Evolutionary conservation across 2,888 invertebrate species (phyloP).

Genomic region (Brenthis hecate): DNA sequence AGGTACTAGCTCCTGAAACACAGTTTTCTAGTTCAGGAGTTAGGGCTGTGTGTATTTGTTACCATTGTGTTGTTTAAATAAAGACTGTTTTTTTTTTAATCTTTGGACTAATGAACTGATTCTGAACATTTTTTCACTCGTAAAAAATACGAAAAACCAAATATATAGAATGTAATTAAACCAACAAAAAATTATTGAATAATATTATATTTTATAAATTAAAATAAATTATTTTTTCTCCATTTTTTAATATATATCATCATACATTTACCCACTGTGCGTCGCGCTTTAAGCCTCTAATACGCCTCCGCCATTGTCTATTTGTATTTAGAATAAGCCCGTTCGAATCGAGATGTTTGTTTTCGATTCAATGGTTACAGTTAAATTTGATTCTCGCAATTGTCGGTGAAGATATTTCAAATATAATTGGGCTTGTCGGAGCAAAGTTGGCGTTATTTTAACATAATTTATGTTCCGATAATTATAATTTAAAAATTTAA

Average conservation of each 20-base stretch:
- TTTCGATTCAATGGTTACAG: constrained; percentile 66
- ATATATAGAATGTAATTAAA: too few relatives aligned
- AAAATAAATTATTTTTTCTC: background rate
- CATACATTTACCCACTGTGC: constrained; percentile 40
- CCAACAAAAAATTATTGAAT: too few relatives aligned
- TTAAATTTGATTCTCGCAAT: constrained; percentile 59
- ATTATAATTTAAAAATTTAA: too few relatives aligned
- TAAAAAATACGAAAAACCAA: too few relatives aligned
- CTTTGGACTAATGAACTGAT: too few relatives aligned
- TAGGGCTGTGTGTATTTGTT: too few relatives aligned
- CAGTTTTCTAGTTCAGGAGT: too few relatives aligned
- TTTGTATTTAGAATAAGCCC: constrained; percentile 73
- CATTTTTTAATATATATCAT: constrained; percentile 2
- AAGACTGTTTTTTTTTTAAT: too few relatives aligned
- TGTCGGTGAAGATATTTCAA: constrained; percentile 47
- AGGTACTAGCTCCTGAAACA: too few relatives aligned
- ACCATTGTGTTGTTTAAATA: too few relatives aligned
- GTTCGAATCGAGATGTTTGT: constrained; percentile 73
- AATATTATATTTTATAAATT: background rate
- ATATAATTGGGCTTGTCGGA: constrained; percentile 17
- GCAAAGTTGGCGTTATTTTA: background rate
- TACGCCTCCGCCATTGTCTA: constrained; percentile 66
- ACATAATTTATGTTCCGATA: too few relatives aligned
- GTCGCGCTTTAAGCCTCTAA: constrained; percentile 53
- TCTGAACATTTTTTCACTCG: too few relatives aligned